phyloP scores from a whole-genome alignment of 2,113 vertebrate species.

The Atrichornis clamosus region DNA sequence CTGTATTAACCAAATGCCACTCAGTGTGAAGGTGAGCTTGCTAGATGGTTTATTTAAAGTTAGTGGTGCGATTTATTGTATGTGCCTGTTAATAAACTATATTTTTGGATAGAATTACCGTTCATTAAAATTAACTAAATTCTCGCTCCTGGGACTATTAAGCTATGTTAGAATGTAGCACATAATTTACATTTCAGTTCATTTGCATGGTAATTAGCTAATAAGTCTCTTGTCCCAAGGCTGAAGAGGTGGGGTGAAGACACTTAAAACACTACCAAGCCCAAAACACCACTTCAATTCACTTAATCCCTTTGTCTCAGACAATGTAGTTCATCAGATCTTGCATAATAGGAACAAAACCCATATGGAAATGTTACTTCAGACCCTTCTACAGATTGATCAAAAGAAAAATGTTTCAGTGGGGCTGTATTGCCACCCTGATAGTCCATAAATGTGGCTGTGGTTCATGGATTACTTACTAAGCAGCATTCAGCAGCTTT shows the following conservation, averaged over 20 bases:
- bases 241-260: neutral
- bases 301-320: neutral
- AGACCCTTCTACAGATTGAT: neutral
- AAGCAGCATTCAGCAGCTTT: slow-evolving; percentile 4
- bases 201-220: slow-evolving; percentile 14
- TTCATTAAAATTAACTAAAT: neutral
- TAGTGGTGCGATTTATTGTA: slow-evolving; percentile 15
- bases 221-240: neutral
- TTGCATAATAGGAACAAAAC: neutral
- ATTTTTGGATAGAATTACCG: slow-evolving; percentile 10
- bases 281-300: neutral
- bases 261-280: neutral
- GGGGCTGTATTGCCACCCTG: neutral
- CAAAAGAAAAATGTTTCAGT: neutral
- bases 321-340: neutral
- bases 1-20: slow-evolving; percentile 35
- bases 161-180: neutral
- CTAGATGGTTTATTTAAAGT: slow-evolving; percentile 45
- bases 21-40: slow-evolving; percentile 14
- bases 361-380: neutral
- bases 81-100: slow-evolving; percentile 47
- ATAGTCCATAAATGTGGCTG: neutral
- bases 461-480: neutral
- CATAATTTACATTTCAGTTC: slow-evolving; percentile 1
- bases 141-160: neutral